Evolutionary conservation across 2,797 vertebrate genomes (phyloP).

Genomic region (Lutjanus argentimaculatus): DNA sequence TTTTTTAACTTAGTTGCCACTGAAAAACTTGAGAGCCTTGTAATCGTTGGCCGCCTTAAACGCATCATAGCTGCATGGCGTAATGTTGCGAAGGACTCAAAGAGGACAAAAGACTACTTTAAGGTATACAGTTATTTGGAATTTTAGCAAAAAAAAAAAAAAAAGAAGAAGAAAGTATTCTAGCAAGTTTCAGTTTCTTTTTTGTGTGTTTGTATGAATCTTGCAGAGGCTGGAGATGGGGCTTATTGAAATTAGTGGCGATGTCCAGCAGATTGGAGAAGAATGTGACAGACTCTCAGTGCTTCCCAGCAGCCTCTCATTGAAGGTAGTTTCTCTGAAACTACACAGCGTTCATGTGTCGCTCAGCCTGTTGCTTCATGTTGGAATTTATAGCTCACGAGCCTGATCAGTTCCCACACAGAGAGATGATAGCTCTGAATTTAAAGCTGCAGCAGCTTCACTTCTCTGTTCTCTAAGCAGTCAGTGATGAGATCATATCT

Average conservation of each 20-base stretch:
- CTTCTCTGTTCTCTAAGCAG: slow-evolving; percentile 17
- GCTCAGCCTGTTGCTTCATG: neutral
- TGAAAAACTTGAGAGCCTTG: slow-evolving; percentile 73
- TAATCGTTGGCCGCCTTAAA: slow-evolving; percentile 62
- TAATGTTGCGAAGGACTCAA: slow-evolving; percentile 68
- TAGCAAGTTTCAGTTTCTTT: neutral
- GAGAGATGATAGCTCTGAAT: neutral
- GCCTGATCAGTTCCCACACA: slow-evolving; percentile 14
- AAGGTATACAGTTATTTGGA: slow-evolving; percentile 73
- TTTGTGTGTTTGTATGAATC: slow-evolving; percentile 26
- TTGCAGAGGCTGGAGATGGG: slow-evolving; percentile 69
- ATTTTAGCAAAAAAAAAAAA: neutral
- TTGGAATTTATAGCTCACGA: neutral
- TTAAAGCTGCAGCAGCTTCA: slow-evolving; percentile 16
- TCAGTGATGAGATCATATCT: slow-evolving; percentile 46
- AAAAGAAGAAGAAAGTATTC: neutral
- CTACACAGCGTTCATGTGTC: neutral
- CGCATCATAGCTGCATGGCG: slow-evolving; percentile 77
- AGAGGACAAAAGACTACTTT: slow-evolving; percentile 79
- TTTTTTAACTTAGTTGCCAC: slow-evolving; percentile 73
- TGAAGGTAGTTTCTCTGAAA: slow-evolving; percentile 77
- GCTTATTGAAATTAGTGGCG: slow-evolving; percentile 46
- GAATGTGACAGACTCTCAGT: slow-evolving; percentile 73
- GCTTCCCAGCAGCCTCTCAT: slow-evolving; percentile 78
- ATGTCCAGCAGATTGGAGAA: slow-evolving; percentile 51